Percentiles rank a stretch among this genome's conserved stretches.
Conservation (phyloP, 2,888 invertebrate species). For the Melinaea marsaeus region DNA sequence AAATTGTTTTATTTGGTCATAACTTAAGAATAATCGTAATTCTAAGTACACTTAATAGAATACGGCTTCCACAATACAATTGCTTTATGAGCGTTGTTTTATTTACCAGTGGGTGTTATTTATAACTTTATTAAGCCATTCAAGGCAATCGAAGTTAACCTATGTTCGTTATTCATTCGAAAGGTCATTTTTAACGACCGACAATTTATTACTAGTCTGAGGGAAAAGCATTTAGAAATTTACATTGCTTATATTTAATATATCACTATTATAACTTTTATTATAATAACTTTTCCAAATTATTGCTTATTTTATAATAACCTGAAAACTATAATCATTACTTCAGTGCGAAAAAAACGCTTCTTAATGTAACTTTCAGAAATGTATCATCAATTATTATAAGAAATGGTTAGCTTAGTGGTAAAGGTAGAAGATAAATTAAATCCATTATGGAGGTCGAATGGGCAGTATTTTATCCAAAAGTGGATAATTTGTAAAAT, state of each 20-base stretch:
- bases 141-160: slow-evolving; percentile 28
- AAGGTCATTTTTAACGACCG: slow-evolving; percentile 1
- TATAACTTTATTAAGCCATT: slow-evolving; percentile 41
- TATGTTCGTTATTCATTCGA: slow-evolving; percentile 3
- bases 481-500: too few species aligned
- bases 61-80: slow-evolving; percentile 30
- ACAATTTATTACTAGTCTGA: not conserved
- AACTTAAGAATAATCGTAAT: slow-evolving; percentile 16
- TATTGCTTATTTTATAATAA: too few species aligned
- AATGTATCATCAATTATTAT: too few species aligned
- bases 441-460: too few species aligned
- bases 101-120: slow-evolving; percentile 61
- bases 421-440: too few species aligned
- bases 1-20: slow-evolving; percentile 4
- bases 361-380: too few species aligned
- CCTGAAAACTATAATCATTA: too few species aligned
- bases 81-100: slow-evolving; percentile 56
- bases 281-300: too few species aligned
- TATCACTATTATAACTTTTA: not conserved
- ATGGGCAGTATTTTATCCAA: too few species aligned
- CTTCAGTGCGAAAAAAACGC: too few species aligned
- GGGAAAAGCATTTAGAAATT: not conserved
- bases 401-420: too few species aligned
- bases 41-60: slow-evolving; percentile 23
- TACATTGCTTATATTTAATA: not conserved